phyloP scores from a whole-genome alignment of 2,888 invertebrate genomes.

The Microchrysa polita region DNA sequence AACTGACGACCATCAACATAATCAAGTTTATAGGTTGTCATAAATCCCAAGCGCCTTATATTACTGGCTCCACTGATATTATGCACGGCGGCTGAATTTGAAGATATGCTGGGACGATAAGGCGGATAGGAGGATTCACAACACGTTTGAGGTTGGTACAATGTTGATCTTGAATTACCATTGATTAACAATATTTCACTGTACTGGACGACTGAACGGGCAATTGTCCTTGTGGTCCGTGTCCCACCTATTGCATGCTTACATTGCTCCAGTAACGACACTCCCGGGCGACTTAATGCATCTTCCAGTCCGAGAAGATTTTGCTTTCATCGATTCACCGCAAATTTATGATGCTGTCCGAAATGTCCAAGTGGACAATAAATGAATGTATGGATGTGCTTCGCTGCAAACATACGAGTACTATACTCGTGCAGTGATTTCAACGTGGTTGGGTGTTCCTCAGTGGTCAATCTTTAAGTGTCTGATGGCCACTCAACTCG shows the following conservation, averaged over 20 bases:
- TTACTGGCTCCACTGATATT: slow-evolving; percentile 18
- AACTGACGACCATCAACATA: not conserved
- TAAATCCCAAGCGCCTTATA: slow-evolving; percentile 7
- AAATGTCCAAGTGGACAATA: slow-evolving; percentile 27
- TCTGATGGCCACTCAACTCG: not conserved
- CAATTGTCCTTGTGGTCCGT: slow-evolving; percentile 7
- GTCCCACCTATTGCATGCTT: slow-evolving; percentile 19
- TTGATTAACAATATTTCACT: slow-evolving; percentile 36
- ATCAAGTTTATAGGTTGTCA: not conserved
- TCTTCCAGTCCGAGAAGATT: not conserved
- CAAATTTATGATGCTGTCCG: slow-evolving; percentile 37
- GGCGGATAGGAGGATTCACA: slow-evolving; percentile 9
- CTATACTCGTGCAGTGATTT: no score
- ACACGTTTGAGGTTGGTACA: slow-evolving; percentile 30
- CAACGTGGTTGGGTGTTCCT: not conserved
- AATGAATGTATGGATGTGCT: slow-evolving; percentile 30
- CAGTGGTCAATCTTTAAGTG: slow-evolving; percentile 7
- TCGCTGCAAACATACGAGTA: slow-evolving; percentile 35
- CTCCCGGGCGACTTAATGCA: not conserved
- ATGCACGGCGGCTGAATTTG: slow-evolving; percentile 10
- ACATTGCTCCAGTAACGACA: not conserved
- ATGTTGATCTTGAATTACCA: slow-evolving; percentile 21
- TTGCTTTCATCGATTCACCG: slow-evolving; percentile 15
- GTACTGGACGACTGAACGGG: not conserved
- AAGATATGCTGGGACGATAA: slow-evolving; percentile 15